phyloP scores from a whole-genome alignment of 2,113 vertebrate genomes.

The Labrus mixtus region DNA sequence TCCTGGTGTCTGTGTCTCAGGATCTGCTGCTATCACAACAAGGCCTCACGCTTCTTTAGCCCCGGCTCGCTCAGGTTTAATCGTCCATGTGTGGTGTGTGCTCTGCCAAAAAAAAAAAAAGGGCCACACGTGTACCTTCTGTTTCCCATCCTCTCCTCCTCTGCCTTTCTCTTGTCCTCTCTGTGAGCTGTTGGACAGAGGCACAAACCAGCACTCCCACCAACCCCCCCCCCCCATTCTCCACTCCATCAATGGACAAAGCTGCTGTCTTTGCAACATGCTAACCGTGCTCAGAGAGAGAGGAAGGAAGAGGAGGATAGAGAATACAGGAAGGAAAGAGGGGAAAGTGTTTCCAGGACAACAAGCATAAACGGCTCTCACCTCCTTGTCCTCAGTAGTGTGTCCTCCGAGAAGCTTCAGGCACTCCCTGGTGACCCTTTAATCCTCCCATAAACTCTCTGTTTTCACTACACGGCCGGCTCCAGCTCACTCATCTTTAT shows the following conservation, averaged over 20 bases:
- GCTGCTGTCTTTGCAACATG: constrained; percentile 72
- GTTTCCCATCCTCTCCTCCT: constrained; percentile 46
- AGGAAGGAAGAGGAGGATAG: constrained; percentile 18
- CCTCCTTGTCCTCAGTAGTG: constrained; percentile 73
- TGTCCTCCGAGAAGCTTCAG: constrained; percentile 73
- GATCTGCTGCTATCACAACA: constrained; percentile 64
- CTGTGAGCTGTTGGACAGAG: constrained; percentile 30
- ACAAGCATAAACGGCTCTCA: constrained; percentile 67
- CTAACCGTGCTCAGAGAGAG: constrained; percentile 57
- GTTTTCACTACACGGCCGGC: constrained; percentile 56
- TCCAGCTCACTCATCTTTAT: constrained; percentile 60
- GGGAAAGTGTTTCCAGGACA: constrained; percentile 26
- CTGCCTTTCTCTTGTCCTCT: constrained; percentile 13
- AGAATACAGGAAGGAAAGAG: constrained; percentile 17
- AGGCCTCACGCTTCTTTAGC: constrained; percentile 59
- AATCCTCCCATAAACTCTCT: constrained; percentile 73
- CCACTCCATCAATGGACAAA: constrained; percentile 63
- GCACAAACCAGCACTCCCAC: constrained; percentile 44
- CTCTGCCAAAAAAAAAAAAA: constrained; percentile 55
- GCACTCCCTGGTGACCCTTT: constrained; percentile 72
- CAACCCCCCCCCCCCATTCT: constrained; percentile 19
- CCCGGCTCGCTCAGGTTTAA: constrained; percentile 60
- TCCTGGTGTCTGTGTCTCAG: constrained; percentile 57
- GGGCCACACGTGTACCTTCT: constrained; percentile 46
- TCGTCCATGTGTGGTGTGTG: constrained; percentile 66